Conservation (phyloP, 2,888 invertebrate species). For the Tenthredo livida region DNA sequence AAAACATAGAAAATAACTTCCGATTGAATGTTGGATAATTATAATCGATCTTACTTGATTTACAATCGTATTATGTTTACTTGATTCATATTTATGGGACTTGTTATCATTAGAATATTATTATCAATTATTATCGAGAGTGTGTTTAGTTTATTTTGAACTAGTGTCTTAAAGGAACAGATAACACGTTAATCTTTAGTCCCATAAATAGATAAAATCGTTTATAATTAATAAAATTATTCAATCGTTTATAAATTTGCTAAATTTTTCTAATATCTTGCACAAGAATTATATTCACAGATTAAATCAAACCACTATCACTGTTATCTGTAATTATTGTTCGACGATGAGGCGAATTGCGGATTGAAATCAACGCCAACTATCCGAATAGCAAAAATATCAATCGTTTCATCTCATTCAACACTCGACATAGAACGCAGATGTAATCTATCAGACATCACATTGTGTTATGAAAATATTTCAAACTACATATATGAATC, state of each 20-base stretch:
- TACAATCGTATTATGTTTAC: not conserved
- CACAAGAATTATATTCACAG: slow-evolving; percentile 33
- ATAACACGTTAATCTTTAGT: not conserved
- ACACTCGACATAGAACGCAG: not conserved
- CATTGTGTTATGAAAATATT: not conserved
- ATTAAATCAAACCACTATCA: not conserved
- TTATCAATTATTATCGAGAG: not conserved
- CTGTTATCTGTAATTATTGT: not conserved
- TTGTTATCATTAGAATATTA: not conserved
- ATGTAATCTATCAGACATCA: not conserved
- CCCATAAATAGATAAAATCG: not conserved
- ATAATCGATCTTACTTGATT: slow-evolving; percentile 7
- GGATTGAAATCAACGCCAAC: not conserved
- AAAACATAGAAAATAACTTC: not conserved
- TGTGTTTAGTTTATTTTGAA: not conserved
- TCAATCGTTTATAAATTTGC: not conserved
- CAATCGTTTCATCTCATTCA: not conserved
- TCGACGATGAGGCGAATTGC: not conserved
- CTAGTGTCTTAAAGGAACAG: not conserved
- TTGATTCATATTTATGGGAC: slow-evolving; percentile 1
- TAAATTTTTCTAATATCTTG: slow-evolving; percentile 34
- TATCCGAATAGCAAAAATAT: not conserved
- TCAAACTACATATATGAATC: not conserved
- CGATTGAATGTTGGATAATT: slow-evolving; percentile 28
- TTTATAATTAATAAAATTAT: slow-evolving; percentile 21